Base-by-base conservation (phyloP, 2,797 vertebrate species). In the Rhinella marina region DNA sequence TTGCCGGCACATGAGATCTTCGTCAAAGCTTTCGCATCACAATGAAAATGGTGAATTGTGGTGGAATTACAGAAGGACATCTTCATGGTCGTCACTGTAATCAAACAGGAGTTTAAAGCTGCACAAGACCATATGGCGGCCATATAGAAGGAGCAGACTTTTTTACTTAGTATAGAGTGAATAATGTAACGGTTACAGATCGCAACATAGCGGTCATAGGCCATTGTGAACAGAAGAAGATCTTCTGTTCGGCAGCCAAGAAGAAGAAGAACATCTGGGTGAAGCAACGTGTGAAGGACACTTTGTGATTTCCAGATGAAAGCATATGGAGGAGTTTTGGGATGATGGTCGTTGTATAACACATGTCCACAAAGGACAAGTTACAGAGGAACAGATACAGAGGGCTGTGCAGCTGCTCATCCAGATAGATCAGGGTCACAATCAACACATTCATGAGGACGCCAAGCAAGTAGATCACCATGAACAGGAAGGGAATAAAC, bases 171-270 rank as follows among this genome's bases (percentile, higher is more conserved):
- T 66, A 88, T 70, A 14, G 52, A n/a, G 14, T 84, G 75, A 61
- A 61, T 88, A 88, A n/a, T 72, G 81, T 79, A 88, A 78, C 2
- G 87, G 87, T 79, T 57, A 56, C 87, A 88, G n/a, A 88, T 72
- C 0, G 87, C 87, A 57, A 84, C 87, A 50, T 84, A 84, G 3
- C 87, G 81, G 50, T 88, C 87, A 64, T 88, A 88, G 3, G 87
- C 81, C 87, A 88, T 88, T 66, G 62, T 79, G 6, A 83, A 52
- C 68, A 72, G 6, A 0, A 88, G 62, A 19, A 84, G 59, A n/a
- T 78, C 75, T 62, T 88, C 87, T 27, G 52, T 50, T 12, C 68
- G 3, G 48, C 81, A 0, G 76, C 29, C 19, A 78, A 61, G 25
- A 75, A 57, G 23, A 84, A 84, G 32, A 48, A 61, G 32, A 79